Evolutionary conservation across 37 sponge, comb jelly and placozoan genomes (phyloP), one percentile per base, ranked within the genome.

Genomic region (Spongia lamella): DNA sequence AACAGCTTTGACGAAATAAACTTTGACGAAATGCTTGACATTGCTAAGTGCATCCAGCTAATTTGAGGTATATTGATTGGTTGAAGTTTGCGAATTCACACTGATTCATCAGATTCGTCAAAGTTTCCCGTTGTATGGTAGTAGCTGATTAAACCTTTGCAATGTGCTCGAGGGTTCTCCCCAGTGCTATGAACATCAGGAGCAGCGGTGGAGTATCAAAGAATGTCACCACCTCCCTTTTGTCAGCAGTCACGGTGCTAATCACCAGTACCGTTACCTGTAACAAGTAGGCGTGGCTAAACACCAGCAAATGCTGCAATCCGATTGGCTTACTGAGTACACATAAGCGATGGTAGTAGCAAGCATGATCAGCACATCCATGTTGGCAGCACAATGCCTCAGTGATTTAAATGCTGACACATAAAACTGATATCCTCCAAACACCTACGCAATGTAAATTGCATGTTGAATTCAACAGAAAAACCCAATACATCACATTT

Each of bases 321-420:
- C 27, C 6, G 2, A 1, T 35, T 5, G 4, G 66, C 79, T 78
- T 32, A 81, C 86, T 35, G 90, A 90, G 68, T 93, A 93, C 24
- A 70, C 53, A 39, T 89, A 93, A 58, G 93, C 89, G 16, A 93
- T 85, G 32, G 79, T 89, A 47, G 93, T 93, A 27, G 93, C 93
- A 67, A 93, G 39, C 20, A 68, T 82, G 24, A 96, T 92, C 17
- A 96, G 83, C 33, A 96, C 78, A 53, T 96, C 96, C 92, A 96
- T 96, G 38, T 83, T 92, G n/a, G 89, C 83, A 31, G 87, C 51
- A 53, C 73, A 69, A 76, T 92, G 88, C 20, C 63, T 62, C 32
- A 95, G 27, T 15, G 90, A 79, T 50, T 88, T 82, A 66, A 73
- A 85, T 0, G 96, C 88, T 13, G 93, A 84, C 50, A 66, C 36